Evolutionary conservation across 2,797 vertebrate genomes (phyloP).

Genomic region (Microctenopoma lineatum): DNA sequence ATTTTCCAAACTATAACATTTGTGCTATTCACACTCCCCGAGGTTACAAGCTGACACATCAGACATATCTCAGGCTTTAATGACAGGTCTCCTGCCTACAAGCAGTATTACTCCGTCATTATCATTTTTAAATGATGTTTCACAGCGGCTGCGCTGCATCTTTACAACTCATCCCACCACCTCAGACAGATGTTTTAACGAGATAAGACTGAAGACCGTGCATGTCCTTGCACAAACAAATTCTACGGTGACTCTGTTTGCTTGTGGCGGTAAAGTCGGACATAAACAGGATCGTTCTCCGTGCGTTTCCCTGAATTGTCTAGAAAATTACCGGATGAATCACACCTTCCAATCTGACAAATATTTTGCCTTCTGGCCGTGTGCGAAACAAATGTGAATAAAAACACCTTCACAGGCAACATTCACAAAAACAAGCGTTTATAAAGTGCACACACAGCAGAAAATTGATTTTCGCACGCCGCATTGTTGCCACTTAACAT

Average conservation of each 20-base stretch:
- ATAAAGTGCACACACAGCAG: constrained; percentile 24
- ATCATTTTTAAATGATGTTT: constrained; percentile 29
- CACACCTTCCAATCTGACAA: not conserved
- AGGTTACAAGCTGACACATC: constrained; percentile 21
- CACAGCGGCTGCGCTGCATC: constrained; percentile 17
- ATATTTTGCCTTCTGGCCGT: constrained; percentile 20
- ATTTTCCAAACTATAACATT: constrained; percentile 17
- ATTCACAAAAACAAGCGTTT: constrained; percentile 13
- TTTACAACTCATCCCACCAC: constrained; percentile 16
- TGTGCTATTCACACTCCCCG: constrained; percentile 19
- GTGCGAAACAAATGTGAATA: constrained; percentile 23
- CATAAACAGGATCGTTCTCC: not conserved
- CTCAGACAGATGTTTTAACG: constrained; percentile 16
- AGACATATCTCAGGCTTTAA: constrained; percentile 43
- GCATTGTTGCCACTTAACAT: constrained; percentile 34
- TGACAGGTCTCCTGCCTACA: constrained; percentile 31
- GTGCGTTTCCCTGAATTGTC: constrained; percentile 3
- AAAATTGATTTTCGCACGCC: constrained; percentile 28
- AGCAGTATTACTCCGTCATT: not conserved
- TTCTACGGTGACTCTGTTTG: constrained; percentile 9
- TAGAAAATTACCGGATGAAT: constrained; percentile 19
- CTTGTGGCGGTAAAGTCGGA: constrained; percentile 7
- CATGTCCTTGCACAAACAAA: constrained; percentile 12
- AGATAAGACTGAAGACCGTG: constrained; percentile 3
- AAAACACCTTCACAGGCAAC: constrained; percentile 34